Evolutionary conservation across 2,888 invertebrate genomes (phyloP).

Genomic region (Heliconius hortense): DNA sequence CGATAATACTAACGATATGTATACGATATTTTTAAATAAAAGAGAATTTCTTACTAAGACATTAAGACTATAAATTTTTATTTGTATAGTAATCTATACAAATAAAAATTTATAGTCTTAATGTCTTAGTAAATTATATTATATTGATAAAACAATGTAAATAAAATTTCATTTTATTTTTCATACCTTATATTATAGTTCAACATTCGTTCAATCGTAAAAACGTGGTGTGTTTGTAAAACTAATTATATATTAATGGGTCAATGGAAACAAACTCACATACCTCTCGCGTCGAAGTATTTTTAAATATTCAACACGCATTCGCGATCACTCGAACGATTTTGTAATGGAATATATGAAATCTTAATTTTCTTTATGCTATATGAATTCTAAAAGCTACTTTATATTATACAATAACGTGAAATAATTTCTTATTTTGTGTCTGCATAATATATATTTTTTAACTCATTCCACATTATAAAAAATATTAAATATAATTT

Average conservation of each 20-base stretch:
- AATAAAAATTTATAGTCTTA: no score
- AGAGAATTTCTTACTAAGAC: no score
- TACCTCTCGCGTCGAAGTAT: constrained; percentile 15
- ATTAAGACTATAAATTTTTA: no score
- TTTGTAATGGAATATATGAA: constrained; percentile 19
- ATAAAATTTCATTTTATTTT: background rate
- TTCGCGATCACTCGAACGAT: constrained; percentile 16
- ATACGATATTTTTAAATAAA: no score
- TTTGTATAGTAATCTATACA: no score
- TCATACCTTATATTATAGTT: background rate
- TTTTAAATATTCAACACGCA: constrained; percentile 22
- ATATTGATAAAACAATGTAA: no score
- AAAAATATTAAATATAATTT: background rate
- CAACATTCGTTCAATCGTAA: background rate
- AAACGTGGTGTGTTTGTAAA: constrained; percentile 7
- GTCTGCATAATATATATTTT: background rate
- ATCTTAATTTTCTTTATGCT: background rate
- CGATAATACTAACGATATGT: no score
- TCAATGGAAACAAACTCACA: constrained; percentile 16
- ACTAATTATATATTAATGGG: background rate
- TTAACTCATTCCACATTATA: background rate
- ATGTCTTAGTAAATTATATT: no score
- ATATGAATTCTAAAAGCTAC: background rate
- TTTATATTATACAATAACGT: background rate
- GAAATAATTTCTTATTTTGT: background rate